Base-by-base conservation (phyloP, 2,888 invertebrate species). In the Carabus problematicus region DNA sequence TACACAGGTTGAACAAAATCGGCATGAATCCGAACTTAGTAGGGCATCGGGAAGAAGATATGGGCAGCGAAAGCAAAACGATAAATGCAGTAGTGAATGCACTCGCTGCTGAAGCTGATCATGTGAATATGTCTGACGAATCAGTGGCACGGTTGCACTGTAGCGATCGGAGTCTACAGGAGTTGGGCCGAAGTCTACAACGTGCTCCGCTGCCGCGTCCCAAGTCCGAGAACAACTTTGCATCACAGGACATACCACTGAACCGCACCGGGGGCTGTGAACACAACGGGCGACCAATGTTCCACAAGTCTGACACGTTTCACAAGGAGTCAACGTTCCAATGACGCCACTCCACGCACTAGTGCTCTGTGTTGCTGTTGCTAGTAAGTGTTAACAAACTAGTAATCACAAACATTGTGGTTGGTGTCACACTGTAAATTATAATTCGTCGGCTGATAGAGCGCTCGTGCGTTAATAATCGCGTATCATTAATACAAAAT, bases 11-110 rank as follows among this genome's bases (percentile, higher is more conserved):
- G 77, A 97, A 97, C 85, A 98, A 98, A 86, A 97, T 98, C 81
- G 98, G 98, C 75, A 97, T 97, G 85, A 97, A 98, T 84, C 97
- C 97, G 64, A 95, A 94, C 82, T 87, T 96, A 77, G 93, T 96
- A 79, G 89, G 91, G 77, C 92, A 94, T 79, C 87, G 92, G 72
- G 90, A 90, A 78, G 87, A 88, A 78, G 88, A 88, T 79, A 83
- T 87, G 68, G 87, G 87, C 54, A 87, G 87, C 68, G 88, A 92
- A 82, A 90, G 91, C 79, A 91, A 91, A 85, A 94, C 94, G 73
- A 95, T 96, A 82, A 95, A 93, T 82, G 95, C 95, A 61, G 95
- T 95, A 76, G 95, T 95, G 76, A 95, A 94, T 83, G 95, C 95
- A 73, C 86, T 96, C 76, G 94, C 95, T 68, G 94, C 94, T 71